Percentiles rank a stretch among this genome's conserved stretches.
Evolutionary conservation across 1,140 invertebrate species (phyloP).

Genomic region (Drosophila setifemur): DNA sequence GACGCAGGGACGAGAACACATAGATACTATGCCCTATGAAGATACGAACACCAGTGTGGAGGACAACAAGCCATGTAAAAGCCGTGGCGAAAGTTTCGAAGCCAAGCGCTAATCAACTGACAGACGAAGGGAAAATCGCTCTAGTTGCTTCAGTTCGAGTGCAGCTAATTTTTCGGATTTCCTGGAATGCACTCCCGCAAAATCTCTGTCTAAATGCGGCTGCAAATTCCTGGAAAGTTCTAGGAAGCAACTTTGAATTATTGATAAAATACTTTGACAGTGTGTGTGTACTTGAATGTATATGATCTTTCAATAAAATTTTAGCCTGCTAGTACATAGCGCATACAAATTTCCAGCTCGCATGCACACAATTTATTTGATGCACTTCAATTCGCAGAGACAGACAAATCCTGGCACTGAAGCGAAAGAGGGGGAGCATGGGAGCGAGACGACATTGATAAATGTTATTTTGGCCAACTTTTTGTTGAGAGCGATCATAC

Average conservation of each 20-base stretch:
- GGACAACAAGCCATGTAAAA: constrained; percentile 52
- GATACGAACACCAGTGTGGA: background rate
- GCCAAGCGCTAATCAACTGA: constrained; percentile 51
- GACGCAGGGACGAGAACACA: background rate
- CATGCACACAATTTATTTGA: constrained; percentile 55
- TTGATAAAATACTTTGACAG: constrained; percentile 62
- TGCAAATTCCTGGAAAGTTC: constrained; percentile 24
- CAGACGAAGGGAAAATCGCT: constrained; percentile 4
- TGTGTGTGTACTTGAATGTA: background rate
- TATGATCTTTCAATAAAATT: constrained; percentile 8
- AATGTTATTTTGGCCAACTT: constrained; percentile 59
- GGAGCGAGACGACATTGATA: constrained; percentile 46
- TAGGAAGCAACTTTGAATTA: constrained; percentile 50
- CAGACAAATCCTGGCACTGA: constrained; percentile 4
- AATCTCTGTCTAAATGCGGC: constrained; percentile 41
- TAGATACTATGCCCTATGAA: background rate
- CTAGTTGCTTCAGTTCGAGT: background rate
- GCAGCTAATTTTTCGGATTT: constrained; percentile 42
- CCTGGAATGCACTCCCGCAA: background rate
- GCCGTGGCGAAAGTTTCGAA: constrained; percentile 23
- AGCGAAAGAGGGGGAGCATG: background rate
- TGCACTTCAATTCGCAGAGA: constrained; percentile 44
- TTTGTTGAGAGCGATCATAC: constrained; percentile 3
- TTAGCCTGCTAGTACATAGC: constrained; percentile 4
- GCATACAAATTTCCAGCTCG: constrained; percentile 59